Conservation (phyloP, 2,888 invertebrate species). For the Paralinhomoeus sp. region DNA sequence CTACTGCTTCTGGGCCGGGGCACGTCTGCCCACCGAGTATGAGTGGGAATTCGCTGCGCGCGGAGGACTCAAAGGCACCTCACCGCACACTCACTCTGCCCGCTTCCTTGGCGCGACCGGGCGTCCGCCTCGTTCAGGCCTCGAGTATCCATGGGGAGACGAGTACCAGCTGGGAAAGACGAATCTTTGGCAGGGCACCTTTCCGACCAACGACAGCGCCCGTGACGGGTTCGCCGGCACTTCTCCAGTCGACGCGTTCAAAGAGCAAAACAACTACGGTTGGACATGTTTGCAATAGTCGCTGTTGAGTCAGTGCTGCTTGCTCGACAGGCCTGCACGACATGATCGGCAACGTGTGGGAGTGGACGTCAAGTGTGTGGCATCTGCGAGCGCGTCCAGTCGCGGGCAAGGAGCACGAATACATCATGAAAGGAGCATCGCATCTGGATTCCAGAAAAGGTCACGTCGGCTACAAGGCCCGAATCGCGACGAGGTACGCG, state of each 20-base stretch:
- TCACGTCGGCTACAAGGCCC: not conserved
- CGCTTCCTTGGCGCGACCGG: no score
- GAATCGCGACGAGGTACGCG: slow-evolving; percentile 1
- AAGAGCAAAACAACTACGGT: slow-evolving; percentile 4
- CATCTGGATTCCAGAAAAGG: slow-evolving; percentile 2
- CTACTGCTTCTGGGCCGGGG: slow-evolving; percentile 56
- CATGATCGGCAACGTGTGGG: slow-evolving; percentile 69
- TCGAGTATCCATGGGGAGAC: slow-evolving; percentile 80
- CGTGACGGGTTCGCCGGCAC: slow-evolving; percentile 66
- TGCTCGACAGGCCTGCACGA: slow-evolving; percentile 5
- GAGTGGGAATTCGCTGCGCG: slow-evolving; percentile 79
- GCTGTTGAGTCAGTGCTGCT: no score
- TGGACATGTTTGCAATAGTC: no score
- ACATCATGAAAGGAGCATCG: slow-evolving; percentile 1
- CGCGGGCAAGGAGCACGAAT: no score
- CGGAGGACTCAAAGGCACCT: slow-evolving; percentile 15
- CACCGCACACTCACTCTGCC: not conserved
- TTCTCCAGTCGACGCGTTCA: slow-evolving; percentile 38
- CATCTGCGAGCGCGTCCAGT: slow-evolving; percentile 30
- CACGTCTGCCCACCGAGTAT: slow-evolving; percentile 64
- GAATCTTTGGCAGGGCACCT: slow-evolving; percentile 33
- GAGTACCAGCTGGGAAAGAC: slow-evolving; percentile 42
- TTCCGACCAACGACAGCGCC: slow-evolving; percentile 27
- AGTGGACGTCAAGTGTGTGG: slow-evolving; percentile 75
- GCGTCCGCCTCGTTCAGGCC: no score